A percentile compares a stretch with the other conserved stretches of the same genome.
Conservation (phyloP, 2,888 invertebrate species). For the Scaptomyza caliginosa region DNA sequence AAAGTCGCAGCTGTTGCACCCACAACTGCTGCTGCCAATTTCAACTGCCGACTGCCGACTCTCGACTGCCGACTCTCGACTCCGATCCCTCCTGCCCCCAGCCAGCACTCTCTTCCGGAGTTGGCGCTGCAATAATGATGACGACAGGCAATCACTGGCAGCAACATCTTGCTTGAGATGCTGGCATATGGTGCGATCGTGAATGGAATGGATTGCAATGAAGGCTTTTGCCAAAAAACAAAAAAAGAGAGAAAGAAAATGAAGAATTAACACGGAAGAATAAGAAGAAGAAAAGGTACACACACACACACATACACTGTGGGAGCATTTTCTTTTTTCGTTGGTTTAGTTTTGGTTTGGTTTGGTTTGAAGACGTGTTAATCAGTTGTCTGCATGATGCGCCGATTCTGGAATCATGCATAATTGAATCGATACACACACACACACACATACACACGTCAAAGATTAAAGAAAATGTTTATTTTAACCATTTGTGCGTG, state of each 20-base stretch:
- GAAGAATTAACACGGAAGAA: neutral
- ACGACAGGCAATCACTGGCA: slow-evolving; percentile 47
- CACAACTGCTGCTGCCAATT: slow-evolving; percentile 40
- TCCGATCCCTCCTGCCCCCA: neutral
- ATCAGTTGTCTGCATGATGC: slow-evolving; percentile 71
- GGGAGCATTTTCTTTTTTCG: slow-evolving; percentile 42
- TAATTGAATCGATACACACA: slow-evolving; percentile 69
- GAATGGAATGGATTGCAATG: neutral
- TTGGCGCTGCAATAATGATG: neutral
- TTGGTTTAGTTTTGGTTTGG: neutral
- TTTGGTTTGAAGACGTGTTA: slow-evolving; percentile 50
- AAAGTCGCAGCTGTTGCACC: slow-evolving; percentile 57
- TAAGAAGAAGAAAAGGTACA: neutral
- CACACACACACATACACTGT: slow-evolving; percentile 30
- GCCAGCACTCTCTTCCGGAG: neutral
- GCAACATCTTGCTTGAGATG: slow-evolving; percentile 59
- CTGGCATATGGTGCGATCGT: slow-evolving; percentile 45
- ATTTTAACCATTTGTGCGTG: slow-evolving; percentile 38
- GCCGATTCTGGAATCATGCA: slow-evolving; percentile 50
- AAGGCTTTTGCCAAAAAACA: slow-evolving; percentile 45
- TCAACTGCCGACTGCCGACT: neutral
- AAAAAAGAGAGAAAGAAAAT: neutral
- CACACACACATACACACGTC: neutral
- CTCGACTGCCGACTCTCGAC: neutral
- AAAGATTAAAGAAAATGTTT: slow-evolving; percentile 53